Evolutionary conservation across 2,888 invertebrate species (phyloP).

Genomic region (Arctia plantaginis): DNA sequence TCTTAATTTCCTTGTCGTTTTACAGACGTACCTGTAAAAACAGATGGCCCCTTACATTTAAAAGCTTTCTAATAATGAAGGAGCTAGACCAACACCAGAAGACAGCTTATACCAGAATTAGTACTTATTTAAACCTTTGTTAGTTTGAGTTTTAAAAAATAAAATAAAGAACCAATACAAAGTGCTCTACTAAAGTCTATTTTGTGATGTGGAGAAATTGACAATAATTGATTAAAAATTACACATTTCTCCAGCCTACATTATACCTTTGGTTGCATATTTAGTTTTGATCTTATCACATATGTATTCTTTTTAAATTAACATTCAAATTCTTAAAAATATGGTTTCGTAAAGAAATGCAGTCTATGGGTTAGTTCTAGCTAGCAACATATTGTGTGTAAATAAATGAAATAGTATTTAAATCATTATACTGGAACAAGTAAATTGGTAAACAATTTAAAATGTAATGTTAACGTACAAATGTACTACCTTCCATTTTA

Average conservation of each 20-base stretch:
- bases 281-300: too few relatives aligned
- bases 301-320: background rate
- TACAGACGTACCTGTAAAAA: slow-evolving; percentile 83
- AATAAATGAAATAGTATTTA: background rate
- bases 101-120: slow-evolving; percentile 40
- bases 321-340: slow-evolving; percentile 11
- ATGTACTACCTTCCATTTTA: background rate
- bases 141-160: slow-evolving; percentile 55
- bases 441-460: background rate
- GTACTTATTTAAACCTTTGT: slow-evolving; percentile 58
- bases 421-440: background rate
- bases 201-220: slow-evolving; percentile 53
- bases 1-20: slow-evolving; percentile 73
- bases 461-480: background rate
- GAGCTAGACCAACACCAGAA: slow-evolving; percentile 50
- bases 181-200: slow-evolving; percentile 48
- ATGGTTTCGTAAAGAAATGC: slow-evolving; percentile 4
- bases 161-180: slow-evolving; percentile 44
- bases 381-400: background rate
- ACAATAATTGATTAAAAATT: slow-evolving; percentile 32
- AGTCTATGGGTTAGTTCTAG: slow-evolving; percentile 15
- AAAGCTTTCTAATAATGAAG: slow-evolving; percentile 42
- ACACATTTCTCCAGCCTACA: slow-evolving; percentile 12
- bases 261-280: background rate
- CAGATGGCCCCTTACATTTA: slow-evolving; percentile 64